A percentile compares a stretch with the other conserved stretches of the same genome.
These are phyloP conservation scores for Chrysina gloriosa DNA, from an alignment of 2,888 invertebrate genomes.

Conservation along the genomic window DNA sequence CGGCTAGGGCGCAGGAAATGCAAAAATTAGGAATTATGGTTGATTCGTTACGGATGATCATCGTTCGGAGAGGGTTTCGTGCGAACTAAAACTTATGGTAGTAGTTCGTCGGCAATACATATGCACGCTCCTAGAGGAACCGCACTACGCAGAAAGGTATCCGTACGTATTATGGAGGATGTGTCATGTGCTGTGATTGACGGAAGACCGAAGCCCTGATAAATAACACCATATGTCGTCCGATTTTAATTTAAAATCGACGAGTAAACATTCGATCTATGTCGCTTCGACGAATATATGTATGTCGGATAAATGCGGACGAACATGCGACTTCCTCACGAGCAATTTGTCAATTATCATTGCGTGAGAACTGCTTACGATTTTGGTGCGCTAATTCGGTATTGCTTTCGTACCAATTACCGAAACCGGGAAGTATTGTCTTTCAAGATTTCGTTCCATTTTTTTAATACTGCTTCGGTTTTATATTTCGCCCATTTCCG, in stretches of 20 bases:
- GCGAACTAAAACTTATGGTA: slow-evolving; percentile 51
- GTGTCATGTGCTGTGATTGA: slow-evolving; percentile 60
- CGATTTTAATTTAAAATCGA: slow-evolving; percentile 37
- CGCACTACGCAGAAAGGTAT: not conserved
- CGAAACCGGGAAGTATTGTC: not conserved
- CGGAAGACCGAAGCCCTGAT: slow-evolving; percentile 59
- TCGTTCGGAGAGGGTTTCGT: slow-evolving; percentile 50
- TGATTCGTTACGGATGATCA: slow-evolving; percentile 52
- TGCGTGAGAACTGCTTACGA: slow-evolving; percentile 13
- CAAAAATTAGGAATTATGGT: slow-evolving; percentile 54
- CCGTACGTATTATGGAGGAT: slow-evolving; percentile 45
- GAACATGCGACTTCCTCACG: slow-evolving; percentile 33
- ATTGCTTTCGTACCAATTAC: not conserved
- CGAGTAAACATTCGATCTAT: not conserved
- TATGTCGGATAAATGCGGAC: slow-evolving; percentile 13
- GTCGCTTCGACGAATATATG: too few relatives aligned
- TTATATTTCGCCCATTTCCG: too few relatives aligned
- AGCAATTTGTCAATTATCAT: slow-evolving; percentile 35
- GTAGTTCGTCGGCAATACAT: not conserved
- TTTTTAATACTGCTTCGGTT: too few relatives aligned
- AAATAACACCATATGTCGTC: slow-evolving; percentile 41
- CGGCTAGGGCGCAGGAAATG: slow-evolving; percentile 46
- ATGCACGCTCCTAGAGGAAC: not conserved
- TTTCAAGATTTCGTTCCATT: not conserved
- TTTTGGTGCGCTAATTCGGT: slow-evolving; percentile 7